Evolutionary conservation across 1,140 invertebrate species (phyloP).

Genomic region (Musca vetustissima): DNA sequence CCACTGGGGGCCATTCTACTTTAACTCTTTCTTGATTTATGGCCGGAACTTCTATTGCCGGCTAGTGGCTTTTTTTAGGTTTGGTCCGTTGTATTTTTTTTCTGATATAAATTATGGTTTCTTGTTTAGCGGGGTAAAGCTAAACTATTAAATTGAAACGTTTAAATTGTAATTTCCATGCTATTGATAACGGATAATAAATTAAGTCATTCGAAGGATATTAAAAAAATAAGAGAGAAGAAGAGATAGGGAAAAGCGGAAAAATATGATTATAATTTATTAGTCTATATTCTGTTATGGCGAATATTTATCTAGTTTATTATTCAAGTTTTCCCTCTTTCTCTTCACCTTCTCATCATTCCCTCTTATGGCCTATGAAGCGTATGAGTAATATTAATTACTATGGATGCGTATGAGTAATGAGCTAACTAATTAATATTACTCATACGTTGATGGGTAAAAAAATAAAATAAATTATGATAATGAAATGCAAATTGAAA

Average conservation of each 20-base stretch:
- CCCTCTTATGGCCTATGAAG: neutral
- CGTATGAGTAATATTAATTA: neutral
- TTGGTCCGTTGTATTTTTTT: too few species aligned
- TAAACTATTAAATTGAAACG: neutral
- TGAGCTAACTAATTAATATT: slow-evolving; percentile 4
- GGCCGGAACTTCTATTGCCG: too few species aligned
- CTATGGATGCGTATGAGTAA: neutral
- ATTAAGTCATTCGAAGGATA: too few species aligned
- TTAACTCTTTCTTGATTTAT: neutral
- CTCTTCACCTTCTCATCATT: neutral
- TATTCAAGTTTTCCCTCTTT: neutral
- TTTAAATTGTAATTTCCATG: neutral
- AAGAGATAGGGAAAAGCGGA: neutral
- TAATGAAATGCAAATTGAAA: neutral
- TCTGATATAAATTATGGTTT: neutral
- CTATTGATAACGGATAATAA: neutral
- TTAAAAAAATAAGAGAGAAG: too few species aligned
- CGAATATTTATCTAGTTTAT: neutral
- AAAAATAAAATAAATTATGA: neutral
- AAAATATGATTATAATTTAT: neutral
- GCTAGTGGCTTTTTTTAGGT: neutral
- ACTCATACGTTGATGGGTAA: neutral
- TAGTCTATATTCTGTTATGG: too few species aligned
- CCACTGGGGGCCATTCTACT: neutral
- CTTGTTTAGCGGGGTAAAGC: neutral